phyloP scores from a whole-genome alignment of 2,113 vertebrate species.

The Egretta garzetta region DNA sequence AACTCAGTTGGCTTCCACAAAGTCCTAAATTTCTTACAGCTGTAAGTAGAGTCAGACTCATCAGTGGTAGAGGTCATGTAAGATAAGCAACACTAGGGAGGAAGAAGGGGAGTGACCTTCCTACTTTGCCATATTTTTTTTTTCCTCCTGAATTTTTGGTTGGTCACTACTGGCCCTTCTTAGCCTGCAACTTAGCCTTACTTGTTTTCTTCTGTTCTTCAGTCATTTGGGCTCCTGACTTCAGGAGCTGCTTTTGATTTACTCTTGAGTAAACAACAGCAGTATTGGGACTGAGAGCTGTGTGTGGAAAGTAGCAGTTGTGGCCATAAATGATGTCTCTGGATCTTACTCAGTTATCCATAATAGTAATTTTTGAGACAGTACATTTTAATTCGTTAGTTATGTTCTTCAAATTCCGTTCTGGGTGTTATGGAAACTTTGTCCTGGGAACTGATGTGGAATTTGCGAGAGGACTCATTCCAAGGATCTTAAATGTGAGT shows the following conservation, averaged over 20 bases:
- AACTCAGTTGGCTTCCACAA: background rate
- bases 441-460: background rate
- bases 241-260: background rate
- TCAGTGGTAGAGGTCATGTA: background rate
- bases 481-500: background rate
- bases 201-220: background rate
- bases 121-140: background rate
- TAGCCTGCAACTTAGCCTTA: background rate
- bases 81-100: background rate
- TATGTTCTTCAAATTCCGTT: background rate
- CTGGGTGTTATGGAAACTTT: background rate
- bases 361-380: background rate
- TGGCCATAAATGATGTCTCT: background rate
- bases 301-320: background rate
- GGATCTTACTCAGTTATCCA: background rate
- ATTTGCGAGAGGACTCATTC: background rate
- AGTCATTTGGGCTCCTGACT: background rate
- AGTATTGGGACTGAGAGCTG: background rate
- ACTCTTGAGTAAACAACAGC: background rate
- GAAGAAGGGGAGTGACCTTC: background rate
- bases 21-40: background rate
- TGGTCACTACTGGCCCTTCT: background rate
- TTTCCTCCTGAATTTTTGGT: background rate
- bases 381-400: background rate
- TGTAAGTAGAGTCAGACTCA: background rate